These are phyloP conservation scores for Drosophila eugracilis DNA, from an alignment of 1,140 invertebrate species.

Conservation along the genomic window DNA sequence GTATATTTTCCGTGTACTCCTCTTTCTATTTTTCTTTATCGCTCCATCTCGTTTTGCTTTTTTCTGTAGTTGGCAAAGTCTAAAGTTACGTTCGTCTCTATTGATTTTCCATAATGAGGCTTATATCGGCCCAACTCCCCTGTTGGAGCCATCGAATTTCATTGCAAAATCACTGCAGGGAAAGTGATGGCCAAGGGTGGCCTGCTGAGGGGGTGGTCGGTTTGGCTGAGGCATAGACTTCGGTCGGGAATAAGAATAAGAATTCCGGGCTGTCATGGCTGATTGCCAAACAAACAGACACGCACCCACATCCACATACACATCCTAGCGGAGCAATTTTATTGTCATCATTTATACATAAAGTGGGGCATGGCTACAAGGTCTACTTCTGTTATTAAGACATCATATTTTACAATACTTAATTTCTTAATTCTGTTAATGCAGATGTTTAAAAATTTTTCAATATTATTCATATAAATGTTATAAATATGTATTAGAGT, in stretches of 20 bases:
- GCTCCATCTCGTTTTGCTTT: background rate
- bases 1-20: background rate
- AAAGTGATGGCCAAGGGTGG: constrained; percentile 19
- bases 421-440: too few relatives aligned
- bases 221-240: constrained; percentile 10
- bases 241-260: constrained; percentile 6
- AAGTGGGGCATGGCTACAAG: constrained; percentile 20
- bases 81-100: constrained; percentile 62
- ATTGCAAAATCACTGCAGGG: constrained; percentile 46
- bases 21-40: background rate
- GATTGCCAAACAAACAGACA: constrained; percentile 37
- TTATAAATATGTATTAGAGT: too few relatives aligned
- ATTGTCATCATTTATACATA: constrained; percentile 54
- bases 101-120: constrained; percentile 68
- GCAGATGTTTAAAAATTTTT: background rate
- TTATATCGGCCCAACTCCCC: constrained; percentile 36
- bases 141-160: constrained; percentile 32
- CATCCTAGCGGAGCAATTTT: constrained; percentile 27
- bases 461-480: too few relatives aligned
- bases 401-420: background rate
- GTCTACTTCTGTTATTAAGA: background rate
- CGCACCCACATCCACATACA: constrained; percentile 19
- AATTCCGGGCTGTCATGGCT: constrained; percentile 50
- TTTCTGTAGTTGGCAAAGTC: constrained; percentile 41
- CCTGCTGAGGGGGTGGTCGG: background rate